phyloP scores from a whole-genome alignment of 1,140 invertebrate genomes.

The Drosophila lacertosa region DNA sequence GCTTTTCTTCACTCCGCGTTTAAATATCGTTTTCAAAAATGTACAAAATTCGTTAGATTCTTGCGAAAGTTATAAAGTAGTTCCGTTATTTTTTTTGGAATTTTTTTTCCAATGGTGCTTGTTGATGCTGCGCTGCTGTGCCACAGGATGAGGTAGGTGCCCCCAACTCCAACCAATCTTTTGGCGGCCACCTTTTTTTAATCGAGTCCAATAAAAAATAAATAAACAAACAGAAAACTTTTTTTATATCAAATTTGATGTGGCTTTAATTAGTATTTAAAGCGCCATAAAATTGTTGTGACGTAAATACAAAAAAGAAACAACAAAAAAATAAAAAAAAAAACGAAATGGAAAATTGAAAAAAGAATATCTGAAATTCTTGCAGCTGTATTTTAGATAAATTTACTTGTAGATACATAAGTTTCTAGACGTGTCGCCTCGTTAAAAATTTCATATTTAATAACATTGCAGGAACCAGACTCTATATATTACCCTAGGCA shows the following conservation, averaged over 20 bases:
- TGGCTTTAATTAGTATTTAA: slow-evolving; percentile 74
- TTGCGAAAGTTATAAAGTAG: not conserved
- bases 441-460: slow-evolving; percentile 76
- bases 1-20: not conserved
- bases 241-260: slow-evolving; percentile 40
- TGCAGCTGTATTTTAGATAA: slow-evolving; percentile 2
- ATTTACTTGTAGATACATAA: slow-evolving; percentile 10
- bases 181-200: slow-evolving; percentile 30
- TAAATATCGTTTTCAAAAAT: not conserved
- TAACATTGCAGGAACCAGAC: slow-evolving; percentile 54
- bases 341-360: not conserved
- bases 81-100: not conserved
- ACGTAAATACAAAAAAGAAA: slow-evolving; percentile 59
- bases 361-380: slow-evolving; percentile 20
- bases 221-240: not conserved
- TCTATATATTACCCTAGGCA: slow-evolving; percentile 32
- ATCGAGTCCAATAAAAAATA: not conserved
- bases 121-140: slow-evolving; percentile 30
- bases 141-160: slow-evolving; percentile 41
- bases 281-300: slow-evolving; percentile 71
- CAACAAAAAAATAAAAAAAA: no score
- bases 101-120: slow-evolving; percentile 3
- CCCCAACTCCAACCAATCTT: slow-evolving; percentile 11
- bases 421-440: slow-evolving; percentile 50
- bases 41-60: not conserved